A percentile compares a stretch with the other conserved stretches of the same genome.
phyloP scores from a whole-genome alignment of 2,888 invertebrate species.

The Acrobeloides nanus region DNA sequence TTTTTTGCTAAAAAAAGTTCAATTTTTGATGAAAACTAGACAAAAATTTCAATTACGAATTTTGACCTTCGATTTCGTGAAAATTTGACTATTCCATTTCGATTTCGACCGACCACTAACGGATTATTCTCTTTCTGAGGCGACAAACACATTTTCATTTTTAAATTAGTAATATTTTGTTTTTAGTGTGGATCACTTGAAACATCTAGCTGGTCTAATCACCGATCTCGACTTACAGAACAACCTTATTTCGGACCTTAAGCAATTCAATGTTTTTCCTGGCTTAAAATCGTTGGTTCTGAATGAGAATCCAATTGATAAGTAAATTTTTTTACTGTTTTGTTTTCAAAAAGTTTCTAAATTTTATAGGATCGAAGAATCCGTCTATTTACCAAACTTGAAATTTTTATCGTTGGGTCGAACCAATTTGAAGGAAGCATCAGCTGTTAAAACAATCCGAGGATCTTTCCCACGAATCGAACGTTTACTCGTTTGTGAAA shows the following conservation, averaged over 20 bases:
- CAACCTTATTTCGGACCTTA: not conserved
- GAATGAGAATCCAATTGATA: conserved; percentile 29
- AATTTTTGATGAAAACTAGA: too few species aligned
- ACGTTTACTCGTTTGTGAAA: conserved; percentile 24
- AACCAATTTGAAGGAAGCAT: conserved; percentile 10
- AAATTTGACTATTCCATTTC: too few species aligned
- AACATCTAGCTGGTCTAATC: conserved; percentile 11
- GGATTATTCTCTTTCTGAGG: too few species aligned
- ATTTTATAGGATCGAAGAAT: conserved; percentile 15
- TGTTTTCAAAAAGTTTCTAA: not conserved
- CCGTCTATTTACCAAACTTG: conserved; percentile 14
- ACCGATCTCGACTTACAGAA: conserved; percentile 7
- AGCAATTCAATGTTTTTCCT: conserved; percentile 18
- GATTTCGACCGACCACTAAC: too few species aligned
- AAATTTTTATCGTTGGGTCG: conserved; percentile 26
- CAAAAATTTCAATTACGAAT: too few species aligned
- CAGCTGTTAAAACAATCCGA: not conserved
- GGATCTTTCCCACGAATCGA: conserved; percentile 13
- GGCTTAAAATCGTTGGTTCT: conserved; percentile 25
- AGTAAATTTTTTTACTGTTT: not conserved
- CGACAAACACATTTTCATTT: too few species aligned
- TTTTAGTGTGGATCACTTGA: conserved; percentile 8
- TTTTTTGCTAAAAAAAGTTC: too few species aligned
- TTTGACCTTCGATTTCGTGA: too few species aligned
- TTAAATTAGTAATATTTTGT: conserved; percentile 3